These are phyloP conservation scores for Scopus umbretta DNA, from an alignment of 2,113 vertebrate species.

Conservation along the genomic window DNA sequence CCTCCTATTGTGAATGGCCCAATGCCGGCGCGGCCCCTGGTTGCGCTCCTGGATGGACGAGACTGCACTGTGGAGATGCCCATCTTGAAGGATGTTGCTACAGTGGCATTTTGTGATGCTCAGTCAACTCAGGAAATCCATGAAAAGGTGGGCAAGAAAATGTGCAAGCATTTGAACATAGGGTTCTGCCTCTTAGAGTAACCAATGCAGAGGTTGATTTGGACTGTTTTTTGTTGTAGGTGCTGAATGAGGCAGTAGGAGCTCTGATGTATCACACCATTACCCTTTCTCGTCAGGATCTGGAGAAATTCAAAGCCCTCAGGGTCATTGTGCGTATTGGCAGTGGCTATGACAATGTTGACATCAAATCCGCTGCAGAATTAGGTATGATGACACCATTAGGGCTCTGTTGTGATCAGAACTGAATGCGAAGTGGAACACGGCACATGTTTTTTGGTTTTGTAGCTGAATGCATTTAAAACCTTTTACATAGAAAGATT, in stretches of 20 bases:
- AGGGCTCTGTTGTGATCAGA: neutral
- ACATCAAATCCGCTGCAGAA: constrained; percentile 88
- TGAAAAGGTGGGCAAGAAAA: constrained; percentile 78
- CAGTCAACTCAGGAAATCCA: constrained; percentile 94
- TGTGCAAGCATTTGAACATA: neutral
- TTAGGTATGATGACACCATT: constrained; percentile 73
- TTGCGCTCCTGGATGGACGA: constrained; percentile 86
- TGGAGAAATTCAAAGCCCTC: constrained; percentile 90
- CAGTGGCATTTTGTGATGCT: constrained; percentile 89
- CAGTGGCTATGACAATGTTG: constrained; percentile 88
- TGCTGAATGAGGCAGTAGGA: constrained; percentile 88
- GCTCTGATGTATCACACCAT: constrained; percentile 91
- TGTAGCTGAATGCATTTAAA: neutral
- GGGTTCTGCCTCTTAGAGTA: neutral
- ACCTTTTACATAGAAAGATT: neutral
- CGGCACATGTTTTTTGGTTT: neutral
- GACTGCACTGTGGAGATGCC: constrained; percentile 93
- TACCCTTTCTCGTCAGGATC: constrained; percentile 86
- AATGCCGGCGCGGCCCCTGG: constrained; percentile 87
- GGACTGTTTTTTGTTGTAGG: constrained; percentile 57
- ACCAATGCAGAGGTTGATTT: neutral
- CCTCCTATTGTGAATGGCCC: constrained; percentile 88
- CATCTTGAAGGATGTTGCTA: constrained; percentile 89
- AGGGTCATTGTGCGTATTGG: constrained; percentile 88
- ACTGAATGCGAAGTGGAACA: neutral